Conservation (phyloP, 2,888 invertebrate genomes). For the Frankliniella intonsa region DNA sequence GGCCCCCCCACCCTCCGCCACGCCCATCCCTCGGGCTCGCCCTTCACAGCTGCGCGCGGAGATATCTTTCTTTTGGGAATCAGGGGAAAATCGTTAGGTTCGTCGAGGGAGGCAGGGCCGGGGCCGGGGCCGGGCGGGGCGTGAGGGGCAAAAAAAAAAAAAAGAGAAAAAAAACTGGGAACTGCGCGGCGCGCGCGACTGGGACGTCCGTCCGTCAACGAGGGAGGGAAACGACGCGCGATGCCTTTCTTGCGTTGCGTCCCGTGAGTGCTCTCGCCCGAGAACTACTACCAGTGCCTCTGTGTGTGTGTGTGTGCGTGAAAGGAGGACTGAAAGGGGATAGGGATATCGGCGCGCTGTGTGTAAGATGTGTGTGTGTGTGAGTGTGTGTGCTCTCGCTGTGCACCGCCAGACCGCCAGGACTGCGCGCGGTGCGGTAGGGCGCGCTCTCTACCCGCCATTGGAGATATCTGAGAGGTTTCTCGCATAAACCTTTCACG, state of each 20-base stretch:
- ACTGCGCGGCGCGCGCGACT: neutral
- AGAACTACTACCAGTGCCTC: neutral
- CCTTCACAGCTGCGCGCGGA: neutral
- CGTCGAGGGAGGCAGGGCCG: neutral
- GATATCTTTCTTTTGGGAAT: constrained; percentile 19
- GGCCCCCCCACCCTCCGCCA: neutral
- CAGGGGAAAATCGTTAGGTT: neutral
- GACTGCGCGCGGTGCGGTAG: neutral
- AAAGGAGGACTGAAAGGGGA: too few relatives aligned
- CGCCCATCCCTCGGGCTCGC: neutral
- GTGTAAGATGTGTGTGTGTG: neutral
- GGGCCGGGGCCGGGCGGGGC: too few relatives aligned
- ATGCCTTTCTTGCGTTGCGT: neutral
- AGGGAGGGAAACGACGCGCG: neutral
- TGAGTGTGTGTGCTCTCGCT: neutral
- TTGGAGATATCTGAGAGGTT: too few relatives aligned
- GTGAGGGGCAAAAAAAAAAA: too few relatives aligned
- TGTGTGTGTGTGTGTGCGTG: neutral
- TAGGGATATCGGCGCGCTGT: too few relatives aligned
- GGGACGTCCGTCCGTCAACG: neutral
- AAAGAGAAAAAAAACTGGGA: neutral
- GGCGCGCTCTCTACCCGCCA: neutral
- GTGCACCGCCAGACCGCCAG: too few relatives aligned
- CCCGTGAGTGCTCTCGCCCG: neutral
- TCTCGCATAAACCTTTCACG: too few relatives aligned